Base-by-base conservation (phyloP, 2,113 vertebrate genomes). In the Xiphophorus couchianus region DNA sequence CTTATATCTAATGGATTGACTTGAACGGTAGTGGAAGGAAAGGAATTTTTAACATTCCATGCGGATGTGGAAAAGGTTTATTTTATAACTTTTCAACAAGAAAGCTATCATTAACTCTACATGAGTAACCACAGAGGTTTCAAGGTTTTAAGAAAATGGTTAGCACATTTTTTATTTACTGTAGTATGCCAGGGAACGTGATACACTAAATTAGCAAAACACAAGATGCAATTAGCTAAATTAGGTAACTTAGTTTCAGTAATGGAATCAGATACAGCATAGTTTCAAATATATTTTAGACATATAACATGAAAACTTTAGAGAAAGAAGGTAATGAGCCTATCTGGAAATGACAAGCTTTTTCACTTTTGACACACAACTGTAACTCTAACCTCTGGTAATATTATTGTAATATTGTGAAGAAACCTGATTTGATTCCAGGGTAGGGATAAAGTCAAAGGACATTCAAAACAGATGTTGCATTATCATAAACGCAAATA, bases 1-100 rank as follows among this genome's bases (percentile, higher is more conserved):
- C 61, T 77, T 29, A 37, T 62, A 31, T 68, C 29, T 66, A 66
- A 63, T 64, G 73, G 31, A 66, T 31, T 48, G 28, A 71, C 54
- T 67, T 33, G 13, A 48, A 51, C 2, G 5, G 17, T 22, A n/a
- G 42, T 29, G 17, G 25, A 35, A 67, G 15, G 7, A 37, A 8
- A 58, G 13, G 5, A 54, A 30, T 4, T 9, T n/a, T 37, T 35
- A 2, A 33, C 22, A 1, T 28, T 67, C 29, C 63, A 65, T 11
- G 10, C 19, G 63, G 15, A 25, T 7, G 63, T n/a, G 35, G 63
- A 10, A n/a, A 65, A 35, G 22, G 19, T 37, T 37, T 9, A 31
- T 58, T 58, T 25, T 12, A 33, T 31, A 69, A 28, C 12, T 62
- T 62, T 62, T 13, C 27, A 1, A 48, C 14, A 48, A 19, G 9